Evolutionary conservation across 2,113 vertebrate genomes (phyloP), one percentile per base, ranked within the genome.

Genomic region (Gobio gobio): DNA sequence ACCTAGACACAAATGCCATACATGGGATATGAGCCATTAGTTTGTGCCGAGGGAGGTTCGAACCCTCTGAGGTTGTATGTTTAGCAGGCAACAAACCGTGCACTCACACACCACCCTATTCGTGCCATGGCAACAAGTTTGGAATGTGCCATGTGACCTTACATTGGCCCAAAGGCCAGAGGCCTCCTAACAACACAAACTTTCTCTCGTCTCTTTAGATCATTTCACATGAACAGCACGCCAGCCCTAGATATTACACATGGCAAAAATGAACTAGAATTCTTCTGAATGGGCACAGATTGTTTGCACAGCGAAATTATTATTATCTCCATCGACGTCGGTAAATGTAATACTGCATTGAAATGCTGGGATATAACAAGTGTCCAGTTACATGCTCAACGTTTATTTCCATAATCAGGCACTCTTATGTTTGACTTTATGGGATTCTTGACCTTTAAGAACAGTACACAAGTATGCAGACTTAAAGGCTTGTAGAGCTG

Each of bases 21-120:
- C 54, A 70, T 40, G 58, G 24, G 20, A 51, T 3, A 80, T 45
- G 58, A 26, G 6, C 58, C 26, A 63, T 81, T 49, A 68, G 63
- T 40, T 68, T 0, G 8, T 26, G 22, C 47, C n/a, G 18, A 18
- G n/a, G 13, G 43, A 43, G 29, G 61, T 58, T n/a, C 18, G 16
- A 77, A 77, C 47, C 83, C 58, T 78, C n/a, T 26, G 75, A 68
- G 64, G 75, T 56, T 63, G 75, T 22, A 40, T 83, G 81, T 59
- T 73, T 51, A 61, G 68, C 36, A 63, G 40, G 45, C 61, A 72
- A 33, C 10, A 18, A 45, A 2, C 59, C 1, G 5, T 68, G 5
- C 0, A 0, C 22, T 43, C 26, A 72, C 81, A 58, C 81, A 49
- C 58, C 66, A n/a, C 20, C 8, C 51, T 9, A 7, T 58, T 36